Evolutionary conservation across 23 tunicate species (phyloP), one percentile per base, ranked within the genome.

Genomic region (Halocynthia aurantium): DNA sequence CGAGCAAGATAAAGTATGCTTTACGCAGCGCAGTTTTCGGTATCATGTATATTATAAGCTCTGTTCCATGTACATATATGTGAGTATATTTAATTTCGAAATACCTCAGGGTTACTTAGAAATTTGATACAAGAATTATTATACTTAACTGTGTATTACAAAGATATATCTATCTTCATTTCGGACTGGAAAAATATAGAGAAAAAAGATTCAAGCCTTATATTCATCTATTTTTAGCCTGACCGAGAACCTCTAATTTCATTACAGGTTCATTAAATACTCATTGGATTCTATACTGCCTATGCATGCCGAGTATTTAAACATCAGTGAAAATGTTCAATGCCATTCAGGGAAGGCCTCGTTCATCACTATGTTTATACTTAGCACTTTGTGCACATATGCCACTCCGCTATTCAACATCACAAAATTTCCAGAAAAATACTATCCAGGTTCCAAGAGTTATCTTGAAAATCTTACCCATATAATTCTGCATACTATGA

Each of bases 341-440:
- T 67, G 72, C 22, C 15, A n/a, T 67, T 50, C 40, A 0, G 72
- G 40, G 22, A 19, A 13, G 12, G 22, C 21, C 40, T 50, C 72
- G 44, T 74, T 74, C 63, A 53, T 74, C 8, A 40, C 70, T 20
- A 5, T 65, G 70, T 65, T 65, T 20, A 20, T 6, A 65, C 31
- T 74, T 0, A 64, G 55, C 65, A 74, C 78, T 8, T 8, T 54
- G 4, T 74, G 55, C 31, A 54, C 64, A 2, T 15, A 22, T 44
- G 64, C 56, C 21, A 52, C 78, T 0, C 31, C 56, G 64, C 56
- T 49, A 8, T 86, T 86, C 55, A 74, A 64, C 22, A 61, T 55
- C 10, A 68, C 82, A 8, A 65, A 84, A 11, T 73, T 86, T 81
- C 92, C 92, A n/a, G 92, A 86, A 31, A 81, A 67, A 72, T 72